Percentiles rank a stretch among this genome's conserved stretches.
Conservation (phyloP, 2,888 invertebrate genomes). For the Amaurobius ferox region DNA sequence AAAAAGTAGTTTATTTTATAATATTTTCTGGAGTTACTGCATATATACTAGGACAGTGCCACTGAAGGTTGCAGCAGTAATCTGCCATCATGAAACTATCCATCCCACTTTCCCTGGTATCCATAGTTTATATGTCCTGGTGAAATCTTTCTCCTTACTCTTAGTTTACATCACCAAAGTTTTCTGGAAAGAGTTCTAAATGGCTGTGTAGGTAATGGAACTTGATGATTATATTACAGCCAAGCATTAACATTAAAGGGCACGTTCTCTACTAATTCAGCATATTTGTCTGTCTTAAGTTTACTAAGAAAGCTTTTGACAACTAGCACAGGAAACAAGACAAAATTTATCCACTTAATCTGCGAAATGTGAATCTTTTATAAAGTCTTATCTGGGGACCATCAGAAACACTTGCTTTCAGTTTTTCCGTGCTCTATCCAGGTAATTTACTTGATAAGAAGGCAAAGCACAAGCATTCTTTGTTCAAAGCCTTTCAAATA, state of each 20-base stretch:
- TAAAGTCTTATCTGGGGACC: constrained; percentile 16
- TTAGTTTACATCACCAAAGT: not conserved
- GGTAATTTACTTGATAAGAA: not conserved
- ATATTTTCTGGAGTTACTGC: not conserved
- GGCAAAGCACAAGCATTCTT: not conserved
- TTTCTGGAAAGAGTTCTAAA: not conserved
- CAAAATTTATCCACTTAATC: constrained; percentile 7
- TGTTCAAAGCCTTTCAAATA: constrained; percentile 17
- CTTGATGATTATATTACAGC: not conserved
- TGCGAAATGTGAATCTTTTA: not conserved
- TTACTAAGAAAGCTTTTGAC: not conserved
- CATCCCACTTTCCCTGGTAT: not conserved
- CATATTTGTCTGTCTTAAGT: not conserved
- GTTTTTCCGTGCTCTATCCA: constrained; percentile 14
- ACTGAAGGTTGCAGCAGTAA: not conserved
- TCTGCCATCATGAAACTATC: not conserved
- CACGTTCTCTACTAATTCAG: not conserved
- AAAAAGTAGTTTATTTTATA: too few relatives aligned
- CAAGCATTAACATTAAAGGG: not conserved
- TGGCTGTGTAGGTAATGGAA: constrained; percentile 1
- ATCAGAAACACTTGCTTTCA: constrained; percentile 32
- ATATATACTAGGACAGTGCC: not conserved
- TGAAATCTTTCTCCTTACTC: not conserved
- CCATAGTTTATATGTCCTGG: too few relatives aligned
- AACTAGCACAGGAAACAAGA: not conserved